Conservation (phyloP, 37 sponge, comb jelly and placozoan species). For the Ephydatia muelleri region DNA sequence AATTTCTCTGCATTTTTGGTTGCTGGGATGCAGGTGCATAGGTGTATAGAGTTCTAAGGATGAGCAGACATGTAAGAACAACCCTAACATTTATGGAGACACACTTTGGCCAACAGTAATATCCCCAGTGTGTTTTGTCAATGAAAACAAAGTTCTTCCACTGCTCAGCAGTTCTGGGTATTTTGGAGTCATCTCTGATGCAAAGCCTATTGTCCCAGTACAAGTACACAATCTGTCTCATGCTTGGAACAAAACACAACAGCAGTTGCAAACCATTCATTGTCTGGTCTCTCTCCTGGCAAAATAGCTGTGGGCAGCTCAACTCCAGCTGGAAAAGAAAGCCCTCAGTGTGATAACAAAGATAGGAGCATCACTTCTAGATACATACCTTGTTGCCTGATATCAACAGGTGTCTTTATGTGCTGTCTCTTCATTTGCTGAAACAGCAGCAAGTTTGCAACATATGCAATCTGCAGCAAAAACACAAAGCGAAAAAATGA, state of each 20-base stretch:
- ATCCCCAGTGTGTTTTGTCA: conserved; percentile 85
- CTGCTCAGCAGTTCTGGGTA: conserved; percentile 58
- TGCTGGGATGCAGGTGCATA: conserved; percentile 53
- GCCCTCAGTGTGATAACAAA: too few relatives aligned
- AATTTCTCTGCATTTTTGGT: conserved; percentile 50
- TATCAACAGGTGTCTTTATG: conserved; percentile 40
- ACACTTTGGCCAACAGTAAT: conserved; percentile 78
- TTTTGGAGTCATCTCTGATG: conserved; percentile 15
- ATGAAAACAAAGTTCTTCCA: conserved; percentile 66
- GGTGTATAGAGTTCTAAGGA: conserved; percentile 24
- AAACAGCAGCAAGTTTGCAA: conserved; percentile 19
- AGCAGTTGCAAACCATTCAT: conserved; percentile 45
- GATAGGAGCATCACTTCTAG: too few relatives aligned
- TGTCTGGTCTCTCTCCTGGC: conserved; percentile 72
- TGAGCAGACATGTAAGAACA: background rate
- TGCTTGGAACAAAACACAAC: background rate
- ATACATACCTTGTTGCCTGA: conserved; percentile 29
- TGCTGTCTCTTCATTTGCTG: conserved; percentile 44
- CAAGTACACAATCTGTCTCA: background rate
- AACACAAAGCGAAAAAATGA: too few relatives aligned
- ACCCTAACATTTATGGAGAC: background rate
- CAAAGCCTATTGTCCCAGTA: conserved; percentile 38
- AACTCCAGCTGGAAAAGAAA: background rate
- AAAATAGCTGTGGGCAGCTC: background rate
- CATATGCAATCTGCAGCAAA: conserved; percentile 21